These are phyloP conservation scores for Mixornis gularis DNA, from an alignment of 2,113 vertebrate species.

Conservation along the genomic window DNA sequence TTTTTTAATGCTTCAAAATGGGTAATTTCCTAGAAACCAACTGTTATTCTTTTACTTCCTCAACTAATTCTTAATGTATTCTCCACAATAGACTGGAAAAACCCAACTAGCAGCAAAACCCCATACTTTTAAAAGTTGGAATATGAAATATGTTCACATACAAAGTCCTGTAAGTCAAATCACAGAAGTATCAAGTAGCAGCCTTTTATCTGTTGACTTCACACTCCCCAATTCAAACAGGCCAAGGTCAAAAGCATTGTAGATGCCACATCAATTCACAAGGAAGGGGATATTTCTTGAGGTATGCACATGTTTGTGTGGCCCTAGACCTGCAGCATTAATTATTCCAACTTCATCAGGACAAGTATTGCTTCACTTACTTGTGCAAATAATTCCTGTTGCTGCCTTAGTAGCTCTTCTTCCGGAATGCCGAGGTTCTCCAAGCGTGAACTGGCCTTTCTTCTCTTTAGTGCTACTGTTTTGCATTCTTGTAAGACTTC, in stretches of 20 bases:
- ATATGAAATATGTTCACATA: background rate
- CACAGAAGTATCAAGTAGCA: background rate
- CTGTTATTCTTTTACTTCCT: background rate
- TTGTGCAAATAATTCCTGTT: slow-evolving; percentile 98
- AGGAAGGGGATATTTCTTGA: background rate
- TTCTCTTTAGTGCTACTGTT: slow-evolving; percentile 96
- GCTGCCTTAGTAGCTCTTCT: slow-evolving; percentile 94
- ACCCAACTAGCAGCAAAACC: background rate
- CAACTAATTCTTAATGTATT: background rate
- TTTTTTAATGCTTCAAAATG: background rate
- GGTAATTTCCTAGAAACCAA: background rate
- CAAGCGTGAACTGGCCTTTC: slow-evolving; percentile 94
- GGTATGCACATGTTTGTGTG: background rate
- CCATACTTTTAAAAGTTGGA: background rate
- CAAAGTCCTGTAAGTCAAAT: background rate
- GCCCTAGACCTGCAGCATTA: background rate
- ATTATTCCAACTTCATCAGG: background rate
- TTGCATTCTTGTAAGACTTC: slow-evolving; percentile 99
- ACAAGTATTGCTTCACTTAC: slow-evolving; percentile 70
- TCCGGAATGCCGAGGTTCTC: slow-evolving; percentile 98
- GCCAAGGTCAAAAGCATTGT: background rate
- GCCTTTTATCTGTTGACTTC: background rate
- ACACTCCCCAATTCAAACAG: background rate
- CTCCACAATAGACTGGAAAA: background rate
- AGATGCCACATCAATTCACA: background rate